phyloP scores from a whole-genome alignment of 2,797 vertebrate genomes.

The Cyprinella venusta region DNA sequence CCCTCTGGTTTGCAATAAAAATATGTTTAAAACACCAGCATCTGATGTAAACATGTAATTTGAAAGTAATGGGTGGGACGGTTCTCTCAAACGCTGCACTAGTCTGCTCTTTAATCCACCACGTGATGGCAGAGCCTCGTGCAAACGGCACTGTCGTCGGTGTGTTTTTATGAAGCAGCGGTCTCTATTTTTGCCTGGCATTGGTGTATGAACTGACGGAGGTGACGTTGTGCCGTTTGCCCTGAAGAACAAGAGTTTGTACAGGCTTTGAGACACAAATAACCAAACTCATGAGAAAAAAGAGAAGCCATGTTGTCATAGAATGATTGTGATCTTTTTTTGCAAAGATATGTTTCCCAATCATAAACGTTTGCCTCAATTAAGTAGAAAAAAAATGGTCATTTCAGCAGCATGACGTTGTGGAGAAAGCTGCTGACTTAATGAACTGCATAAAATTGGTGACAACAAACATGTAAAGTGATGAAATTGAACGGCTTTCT shows the following conservation, averaged over 20 bases:
- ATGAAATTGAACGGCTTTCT: background rate
- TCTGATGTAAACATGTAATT: slow-evolving; percentile 74
- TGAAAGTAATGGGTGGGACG: slow-evolving; percentile 66
- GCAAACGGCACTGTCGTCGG: slow-evolving; percentile 55
- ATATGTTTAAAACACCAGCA: slow-evolving; percentile 63
- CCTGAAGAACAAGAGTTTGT: slow-evolving; percentile 37
- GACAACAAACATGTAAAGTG: background rate
- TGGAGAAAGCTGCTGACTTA: background rate
- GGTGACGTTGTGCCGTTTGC: slow-evolving; percentile 44
- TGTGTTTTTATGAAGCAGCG: slow-evolving; percentile 54
- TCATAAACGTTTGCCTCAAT: background rate
- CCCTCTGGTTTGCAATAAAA: slow-evolving; percentile 67
- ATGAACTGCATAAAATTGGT: background rate
- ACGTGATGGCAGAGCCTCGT: slow-evolving; percentile 44
- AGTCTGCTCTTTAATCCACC: slow-evolving; percentile 69
- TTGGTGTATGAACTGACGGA: slow-evolving; percentile 37
- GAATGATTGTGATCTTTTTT: background rate
- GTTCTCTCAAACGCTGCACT: slow-evolving; percentile 56
- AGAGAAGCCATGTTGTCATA: background rate
- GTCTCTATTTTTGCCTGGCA: slow-evolving; percentile 59
- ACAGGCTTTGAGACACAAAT: slow-evolving; percentile 22
- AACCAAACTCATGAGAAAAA: background rate
- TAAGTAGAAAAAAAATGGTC: background rate
- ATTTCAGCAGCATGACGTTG: background rate
- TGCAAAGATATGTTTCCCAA: background rate